Percentiles rank a stretch among this genome's conserved stretches.
phyloP scores from a whole-genome alignment of 2,113 vertebrate genomes.

The Fulica atra region DNA sequence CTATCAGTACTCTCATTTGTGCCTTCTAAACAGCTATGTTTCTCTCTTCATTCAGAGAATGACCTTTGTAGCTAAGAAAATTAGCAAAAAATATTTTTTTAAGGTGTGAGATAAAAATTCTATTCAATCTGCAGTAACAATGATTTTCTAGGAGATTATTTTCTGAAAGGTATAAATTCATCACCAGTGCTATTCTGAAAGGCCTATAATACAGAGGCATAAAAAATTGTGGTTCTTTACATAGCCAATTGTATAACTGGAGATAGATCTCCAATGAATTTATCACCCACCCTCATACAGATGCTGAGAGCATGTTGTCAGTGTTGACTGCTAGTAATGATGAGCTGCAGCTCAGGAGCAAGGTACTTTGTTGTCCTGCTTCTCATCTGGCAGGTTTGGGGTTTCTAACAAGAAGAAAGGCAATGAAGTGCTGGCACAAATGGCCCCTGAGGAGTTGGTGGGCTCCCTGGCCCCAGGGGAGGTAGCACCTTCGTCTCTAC shows the following conservation, averaged over 20 bases:
- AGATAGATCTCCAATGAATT: neutral
- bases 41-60: neutral
- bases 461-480: neutral
- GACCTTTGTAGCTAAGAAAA: neutral
- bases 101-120: neutral
- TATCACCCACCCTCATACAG: neutral
- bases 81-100: neutral
- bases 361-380: neutral
- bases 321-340: neutral
- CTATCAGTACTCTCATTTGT: neutral
- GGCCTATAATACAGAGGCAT: neutral
- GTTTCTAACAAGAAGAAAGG: neutral
- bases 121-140: neutral
- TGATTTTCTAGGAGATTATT: neutral
- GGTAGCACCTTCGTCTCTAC: neutral
- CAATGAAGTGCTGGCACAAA: neutral
- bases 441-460: accelerated
- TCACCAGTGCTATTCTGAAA: neutral
- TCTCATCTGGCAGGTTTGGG: neutral
- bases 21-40: neutral
- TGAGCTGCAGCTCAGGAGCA: neutral
- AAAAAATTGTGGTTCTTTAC: neutral
- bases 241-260: neutral
- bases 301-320: accelerated
- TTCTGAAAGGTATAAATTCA: neutral